Evolutionary conservation across 2,113 vertebrate genomes (phyloP).

Genomic region (Octodon degus): DNA sequence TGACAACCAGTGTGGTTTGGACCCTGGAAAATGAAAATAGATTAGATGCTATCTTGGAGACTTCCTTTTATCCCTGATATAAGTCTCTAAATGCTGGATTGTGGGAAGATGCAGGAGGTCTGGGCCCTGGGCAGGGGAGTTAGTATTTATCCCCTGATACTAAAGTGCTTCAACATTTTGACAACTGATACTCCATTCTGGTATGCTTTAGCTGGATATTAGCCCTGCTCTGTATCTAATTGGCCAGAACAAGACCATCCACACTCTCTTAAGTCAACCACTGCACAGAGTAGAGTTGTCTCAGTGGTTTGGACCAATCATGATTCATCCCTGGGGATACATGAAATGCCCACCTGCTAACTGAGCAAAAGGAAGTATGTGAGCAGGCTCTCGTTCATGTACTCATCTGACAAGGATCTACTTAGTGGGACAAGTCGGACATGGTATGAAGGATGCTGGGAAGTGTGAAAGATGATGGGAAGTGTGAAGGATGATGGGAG

Average conservation of each 20-base stretch:
- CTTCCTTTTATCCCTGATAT: not conserved
- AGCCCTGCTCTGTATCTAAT: not conserved
- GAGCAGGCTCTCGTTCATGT: not conserved
- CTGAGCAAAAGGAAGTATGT: not conserved
- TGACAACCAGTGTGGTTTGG: not conserved
- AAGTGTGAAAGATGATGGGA: not conserved
- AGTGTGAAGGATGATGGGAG: not conserved
- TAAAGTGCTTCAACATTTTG: not conserved
- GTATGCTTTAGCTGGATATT: not conserved
- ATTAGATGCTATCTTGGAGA: not conserved
- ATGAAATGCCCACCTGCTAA: not conserved
- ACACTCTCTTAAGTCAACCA: not conserved
- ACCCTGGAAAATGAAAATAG: not conserved
- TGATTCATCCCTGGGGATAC: not conserved
- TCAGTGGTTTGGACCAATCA: not conserved
- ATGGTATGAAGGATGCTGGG: not conserved
- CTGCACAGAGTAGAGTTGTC: too few species aligned
- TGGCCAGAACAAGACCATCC: not conserved
- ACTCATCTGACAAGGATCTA: not conserved
- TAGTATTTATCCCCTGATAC: not conserved
- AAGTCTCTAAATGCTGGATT: not conserved
- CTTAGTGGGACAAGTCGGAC: not conserved
- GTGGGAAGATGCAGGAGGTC: not conserved
- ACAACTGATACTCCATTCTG: not conserved
- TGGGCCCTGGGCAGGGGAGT: not conserved